Conservation (phyloP, 2,888 invertebrate species). For the Cordilura impudica region DNA sequence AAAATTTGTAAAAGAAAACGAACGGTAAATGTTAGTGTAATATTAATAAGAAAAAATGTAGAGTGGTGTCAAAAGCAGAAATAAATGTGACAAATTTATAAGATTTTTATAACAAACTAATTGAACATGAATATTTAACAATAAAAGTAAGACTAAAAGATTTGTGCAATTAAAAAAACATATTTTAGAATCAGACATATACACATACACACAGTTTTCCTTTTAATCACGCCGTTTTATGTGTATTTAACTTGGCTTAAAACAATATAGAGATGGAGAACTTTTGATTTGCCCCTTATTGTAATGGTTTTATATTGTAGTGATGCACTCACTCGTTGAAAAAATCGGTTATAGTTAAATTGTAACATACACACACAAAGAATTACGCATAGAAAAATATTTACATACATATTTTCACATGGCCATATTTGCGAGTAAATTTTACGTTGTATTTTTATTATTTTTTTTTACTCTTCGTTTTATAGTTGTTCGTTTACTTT, state of each 20-base stretch:
- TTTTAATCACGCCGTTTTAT: neutral
- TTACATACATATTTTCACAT: slow-evolving; percentile 5
- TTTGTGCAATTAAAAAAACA: neutral
- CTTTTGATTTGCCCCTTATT: slow-evolving; percentile 11
- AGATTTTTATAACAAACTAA: neutral
- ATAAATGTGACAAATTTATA: neutral
- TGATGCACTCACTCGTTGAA: slow-evolving; percentile 43
- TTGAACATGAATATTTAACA: neutral
- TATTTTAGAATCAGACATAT: neutral
- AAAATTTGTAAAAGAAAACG: slow-evolving; percentile 16
- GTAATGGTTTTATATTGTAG: slow-evolving; percentile 34
- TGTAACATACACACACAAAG: neutral
- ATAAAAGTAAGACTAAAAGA: neutral
- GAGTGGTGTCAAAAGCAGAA: slow-evolving; percentile 24
- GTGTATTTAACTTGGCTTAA: neutral
- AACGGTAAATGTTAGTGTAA: slow-evolving; percentile 40
- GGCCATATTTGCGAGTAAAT: neutral
- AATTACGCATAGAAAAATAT: slow-evolving; percentile 12
- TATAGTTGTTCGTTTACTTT: neutral
- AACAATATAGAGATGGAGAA: slow-evolving; percentile 16
- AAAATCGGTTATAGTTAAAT: neutral
- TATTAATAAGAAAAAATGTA: neutral
- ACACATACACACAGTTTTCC: neutral
- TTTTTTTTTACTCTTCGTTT: neutral
- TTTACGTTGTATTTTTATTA: neutral